phyloP scores from a whole-genome alignment of 2,888 invertebrate species.

The Cabera pusaria region DNA sequence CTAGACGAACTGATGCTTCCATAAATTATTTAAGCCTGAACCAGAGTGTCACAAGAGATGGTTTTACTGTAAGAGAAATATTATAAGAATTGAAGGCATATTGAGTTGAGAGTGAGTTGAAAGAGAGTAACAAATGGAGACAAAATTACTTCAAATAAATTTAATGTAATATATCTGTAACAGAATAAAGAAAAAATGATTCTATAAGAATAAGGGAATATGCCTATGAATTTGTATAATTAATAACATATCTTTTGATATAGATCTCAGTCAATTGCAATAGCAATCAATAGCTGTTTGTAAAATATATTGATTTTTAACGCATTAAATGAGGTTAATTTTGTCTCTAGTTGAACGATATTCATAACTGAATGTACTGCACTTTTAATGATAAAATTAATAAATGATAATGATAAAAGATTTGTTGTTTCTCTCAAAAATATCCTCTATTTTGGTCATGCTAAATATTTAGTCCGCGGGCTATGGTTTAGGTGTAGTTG shows the following conservation, averaged over 20 bases:
- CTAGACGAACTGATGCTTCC: constrained; percentile 30
- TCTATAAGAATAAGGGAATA: too few relatives aligned
- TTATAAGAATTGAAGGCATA: constrained; percentile 40
- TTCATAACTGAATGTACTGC: constrained; percentile 68
- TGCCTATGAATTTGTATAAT: too few relatives aligned
- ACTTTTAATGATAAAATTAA: constrained; percentile 74
- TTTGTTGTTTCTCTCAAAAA: constrained; percentile 48
- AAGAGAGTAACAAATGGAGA: constrained; percentile 59
- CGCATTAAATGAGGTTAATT: constrained; percentile 30
- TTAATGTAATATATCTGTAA: too few relatives aligned
- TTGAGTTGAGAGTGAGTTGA: constrained; percentile 48
- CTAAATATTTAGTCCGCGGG: too few relatives aligned
- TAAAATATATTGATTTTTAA: too few relatives aligned
- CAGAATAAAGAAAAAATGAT: too few relatives aligned
- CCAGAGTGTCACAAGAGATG: constrained; percentile 35
- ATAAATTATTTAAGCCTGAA: constrained; percentile 21
- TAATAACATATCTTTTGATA: constrained; percentile 60
- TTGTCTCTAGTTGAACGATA: constrained; percentile 71
- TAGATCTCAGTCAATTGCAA: constrained; percentile 63
- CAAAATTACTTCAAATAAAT: constrained; percentile 56
- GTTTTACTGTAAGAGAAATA: constrained; percentile 31
- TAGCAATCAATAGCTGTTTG: constrained; percentile 25
- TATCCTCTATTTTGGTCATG: too few relatives aligned
- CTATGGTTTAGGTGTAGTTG: too few relatives aligned
- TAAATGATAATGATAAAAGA: constrained; percentile 69